These are phyloP conservation scores for Leptocoma aspasia DNA, from an alignment of 2,113 vertebrate species.

Conservation along the genomic window DNA sequence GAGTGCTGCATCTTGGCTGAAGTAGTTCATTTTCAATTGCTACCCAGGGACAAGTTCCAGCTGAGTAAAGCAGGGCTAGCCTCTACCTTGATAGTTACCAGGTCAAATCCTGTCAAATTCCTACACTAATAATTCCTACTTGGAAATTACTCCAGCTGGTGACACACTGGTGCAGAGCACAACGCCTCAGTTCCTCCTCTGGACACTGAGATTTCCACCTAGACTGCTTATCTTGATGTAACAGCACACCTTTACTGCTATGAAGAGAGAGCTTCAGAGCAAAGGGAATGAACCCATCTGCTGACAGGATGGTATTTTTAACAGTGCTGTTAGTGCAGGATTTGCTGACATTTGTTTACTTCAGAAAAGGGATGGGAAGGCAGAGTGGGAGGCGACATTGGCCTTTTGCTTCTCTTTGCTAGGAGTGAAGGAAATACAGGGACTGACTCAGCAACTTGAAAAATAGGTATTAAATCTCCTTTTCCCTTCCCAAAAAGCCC, in stretches of 20 bases:
- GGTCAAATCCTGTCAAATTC: neutral
- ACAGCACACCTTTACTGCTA: neutral
- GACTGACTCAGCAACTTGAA: constrained; percentile 11
- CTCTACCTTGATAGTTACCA: neutral
- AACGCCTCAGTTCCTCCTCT: rapidly evolving
- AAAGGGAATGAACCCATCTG: neutral
- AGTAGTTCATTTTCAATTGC: neutral
- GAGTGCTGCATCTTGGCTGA: neutral
- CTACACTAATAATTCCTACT: neutral
- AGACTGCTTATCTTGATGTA: neutral
- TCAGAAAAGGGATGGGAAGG: neutral
- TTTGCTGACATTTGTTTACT: constrained; percentile 50
- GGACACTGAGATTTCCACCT: neutral
- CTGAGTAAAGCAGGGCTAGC: neutral
- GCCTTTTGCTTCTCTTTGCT: neutral
- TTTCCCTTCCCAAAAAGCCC: neutral
- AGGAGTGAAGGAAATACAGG: neutral
- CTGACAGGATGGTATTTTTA: constrained; percentile 36
- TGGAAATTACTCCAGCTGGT: neutral
- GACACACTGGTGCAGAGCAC: neutral
- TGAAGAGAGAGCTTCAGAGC: neutral
- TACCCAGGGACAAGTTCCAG: neutral
- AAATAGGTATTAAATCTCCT: neutral
- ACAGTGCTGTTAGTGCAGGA: neutral
- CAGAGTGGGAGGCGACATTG: neutral